Base-by-base conservation (phyloP, 2,113 vertebrate genomes). In the Alectura lathami region DNA sequence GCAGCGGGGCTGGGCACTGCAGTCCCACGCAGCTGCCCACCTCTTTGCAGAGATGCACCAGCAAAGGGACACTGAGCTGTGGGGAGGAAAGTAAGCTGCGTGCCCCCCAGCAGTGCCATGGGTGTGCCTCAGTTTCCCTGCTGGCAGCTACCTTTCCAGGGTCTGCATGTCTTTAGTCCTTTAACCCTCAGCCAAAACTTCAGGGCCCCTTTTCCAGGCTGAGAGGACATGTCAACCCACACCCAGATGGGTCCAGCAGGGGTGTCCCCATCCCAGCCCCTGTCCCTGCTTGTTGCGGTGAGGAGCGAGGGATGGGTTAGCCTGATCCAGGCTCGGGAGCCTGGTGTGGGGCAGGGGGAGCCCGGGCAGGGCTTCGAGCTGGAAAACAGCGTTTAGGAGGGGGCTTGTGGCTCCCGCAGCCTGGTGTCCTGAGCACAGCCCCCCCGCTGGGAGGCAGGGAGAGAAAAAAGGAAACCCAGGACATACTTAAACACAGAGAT, bases 1-100 rank as follows among this genome's bases (percentile, higher is more conserved):
- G 40, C 29, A 22, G 8, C 29, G 4, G 56, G 18, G 32, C 56
- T 57, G 26, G 38, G 60, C 17, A 6, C 18, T 11, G 26, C 22
- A 26, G 60, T 40, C 38, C 29, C 0, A 0, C 0, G 0, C 18
- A 59, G 13, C 54, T 91, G 34, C 56, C 17, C 32, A 43, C 74
- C 13, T 8, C 30, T 81, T 75, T 63, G 56, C 50, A 73, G 53
- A 66, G 17, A 17, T 2, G 5, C 9, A 4, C 0, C 24, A 6
- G 76, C 12, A 75, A 47, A 75, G 22, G 48, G 23, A 83, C 93
- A 53, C 7, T 0, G 2, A 51, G 16, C 10, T 72, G 18, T 1
- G 0, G 2, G 50, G 32, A 86, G 32, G 13, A 40, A 73, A 74
- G 8, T 15, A 8, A 75, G 34, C 13, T 18, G 34, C 11, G 29